phyloP scores from a whole-genome alignment of 2,113 vertebrate species.

The Scortum barcoo region DNA sequence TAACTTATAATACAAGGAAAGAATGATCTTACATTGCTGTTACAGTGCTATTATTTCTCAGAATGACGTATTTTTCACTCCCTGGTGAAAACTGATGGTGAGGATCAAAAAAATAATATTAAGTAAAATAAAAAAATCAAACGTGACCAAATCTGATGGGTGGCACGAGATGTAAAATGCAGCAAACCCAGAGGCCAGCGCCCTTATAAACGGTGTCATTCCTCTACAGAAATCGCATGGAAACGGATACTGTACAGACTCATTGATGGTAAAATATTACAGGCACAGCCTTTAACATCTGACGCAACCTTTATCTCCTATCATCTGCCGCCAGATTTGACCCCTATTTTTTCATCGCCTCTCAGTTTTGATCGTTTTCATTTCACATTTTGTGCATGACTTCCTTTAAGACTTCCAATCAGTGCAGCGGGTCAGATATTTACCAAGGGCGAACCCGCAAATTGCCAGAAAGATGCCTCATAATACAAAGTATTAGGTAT shows the following conservation, averaged over 20 bases:
- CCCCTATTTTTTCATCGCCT: conserved; percentile 4
- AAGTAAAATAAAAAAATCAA: not conserved
- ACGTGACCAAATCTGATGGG: not conserved
- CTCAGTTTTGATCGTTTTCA: conserved; percentile 25
- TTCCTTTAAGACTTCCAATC: conserved; percentile 39
- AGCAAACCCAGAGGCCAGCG: not conserved
- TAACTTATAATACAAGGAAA: too few species aligned
- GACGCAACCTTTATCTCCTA: conserved; percentile 11
- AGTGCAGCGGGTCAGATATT: conserved; percentile 38
- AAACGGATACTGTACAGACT: not conserved
- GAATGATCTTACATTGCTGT: too few species aligned
- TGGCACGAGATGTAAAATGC: not conserved
- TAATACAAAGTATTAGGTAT: conserved; percentile 16
- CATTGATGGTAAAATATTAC: conserved; percentile 23
- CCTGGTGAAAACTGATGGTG: too few species aligned
- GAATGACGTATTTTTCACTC: too few species aligned
- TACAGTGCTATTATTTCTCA: too few species aligned
- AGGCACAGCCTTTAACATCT: conserved; percentile 20
- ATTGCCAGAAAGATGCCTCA: conserved; percentile 5
- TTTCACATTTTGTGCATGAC: conserved; percentile 34
- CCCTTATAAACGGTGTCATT: not conserved
- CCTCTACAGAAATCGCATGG: not conserved
- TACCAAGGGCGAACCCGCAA: conserved; percentile 28
- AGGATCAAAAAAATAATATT: not conserved
- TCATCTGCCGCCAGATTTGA: conserved; percentile 8